phyloP scores from a whole-genome alignment of 2,888 invertebrate species.

The Panopea generosa region DNA sequence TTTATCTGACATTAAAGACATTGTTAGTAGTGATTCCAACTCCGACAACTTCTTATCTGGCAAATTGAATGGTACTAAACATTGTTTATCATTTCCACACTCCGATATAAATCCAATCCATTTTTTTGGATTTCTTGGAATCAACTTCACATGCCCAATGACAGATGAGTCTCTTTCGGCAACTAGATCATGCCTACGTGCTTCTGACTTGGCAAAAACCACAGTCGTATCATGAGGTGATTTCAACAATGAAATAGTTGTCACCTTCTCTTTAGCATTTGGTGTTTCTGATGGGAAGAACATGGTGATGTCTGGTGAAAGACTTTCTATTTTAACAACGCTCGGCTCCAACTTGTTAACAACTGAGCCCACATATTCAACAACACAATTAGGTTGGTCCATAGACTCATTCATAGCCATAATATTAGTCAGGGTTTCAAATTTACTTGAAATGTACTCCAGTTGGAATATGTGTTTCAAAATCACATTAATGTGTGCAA shows the following conservation, averaged over 20 bases:
- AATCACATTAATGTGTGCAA: background rate
- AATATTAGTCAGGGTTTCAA: background rate
- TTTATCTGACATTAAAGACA: too few species aligned
- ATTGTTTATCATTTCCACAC: background rate
- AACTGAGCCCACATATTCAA: background rate
- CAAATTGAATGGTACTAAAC: slow-evolving; percentile 2
- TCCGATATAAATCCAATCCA: slow-evolving; percentile 1
- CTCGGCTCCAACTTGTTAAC: background rate
- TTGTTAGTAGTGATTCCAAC: background rate
- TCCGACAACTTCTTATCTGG: background rate
- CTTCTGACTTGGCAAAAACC: background rate
- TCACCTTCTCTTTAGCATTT: background rate
- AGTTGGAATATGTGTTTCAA: slow-evolving; percentile 2
- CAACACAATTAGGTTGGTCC: background rate
- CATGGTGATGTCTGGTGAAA: background rate
- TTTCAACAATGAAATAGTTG: background rate
- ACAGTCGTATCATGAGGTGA: slow-evolving; percentile 18
- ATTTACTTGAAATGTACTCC: background rate
- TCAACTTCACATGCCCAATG: background rate
- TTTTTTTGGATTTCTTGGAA: slow-evolving; percentile 6
- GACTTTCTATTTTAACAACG: slow-evolving; percentile 1
- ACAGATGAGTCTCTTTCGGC: background rate
- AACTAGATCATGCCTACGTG: slow-evolving; percentile 9
- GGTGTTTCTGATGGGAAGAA: slow-evolving; percentile 5
- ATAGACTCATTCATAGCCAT: too few species aligned